Conservation (phyloP, 1,140 invertebrate species). For the Charaxes varanes region DNA sequence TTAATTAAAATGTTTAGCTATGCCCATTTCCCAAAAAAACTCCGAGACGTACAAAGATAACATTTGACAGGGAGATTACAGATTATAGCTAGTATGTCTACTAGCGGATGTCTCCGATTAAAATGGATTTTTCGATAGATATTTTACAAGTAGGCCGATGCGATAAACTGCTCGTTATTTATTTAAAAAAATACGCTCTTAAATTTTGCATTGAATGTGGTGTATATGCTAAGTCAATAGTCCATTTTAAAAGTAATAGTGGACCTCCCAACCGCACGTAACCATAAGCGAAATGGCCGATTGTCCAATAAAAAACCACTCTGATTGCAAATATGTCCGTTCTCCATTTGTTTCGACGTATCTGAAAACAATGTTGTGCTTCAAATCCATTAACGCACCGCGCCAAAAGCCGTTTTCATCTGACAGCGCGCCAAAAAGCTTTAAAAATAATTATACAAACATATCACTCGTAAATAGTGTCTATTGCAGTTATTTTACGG, state of each 20-base stretch:
- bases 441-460: constrained; percentile 1
- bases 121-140: no score
- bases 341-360: constrained; percentile 51
- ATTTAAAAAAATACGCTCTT: no score
- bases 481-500: neutral
- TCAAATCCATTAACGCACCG: constrained; percentile 53
- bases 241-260: neutral
- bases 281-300: constrained; percentile 5
- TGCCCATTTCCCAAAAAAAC: no score
- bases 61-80: no score
- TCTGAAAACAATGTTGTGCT: constrained; percentile 58
- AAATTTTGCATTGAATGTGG: no score
- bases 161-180: no score
- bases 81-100: no score
- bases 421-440: constrained; percentile 9
- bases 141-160: no score
- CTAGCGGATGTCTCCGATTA: no score
- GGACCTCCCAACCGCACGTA: constrained; percentile 3
- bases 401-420: constrained; percentile 34
- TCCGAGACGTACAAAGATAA: no score
- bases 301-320: constrained; percentile 34
- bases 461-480: constrained; percentile 1
- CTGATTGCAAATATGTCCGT: constrained; percentile 36
- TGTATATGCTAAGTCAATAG: no score
- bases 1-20: no score